Percentiles rank a stretch among this genome's conserved stretches.
phyloP scores from a whole-genome alignment of 1,140 invertebrate genomes.

The Drosophila ficusphila region DNA sequence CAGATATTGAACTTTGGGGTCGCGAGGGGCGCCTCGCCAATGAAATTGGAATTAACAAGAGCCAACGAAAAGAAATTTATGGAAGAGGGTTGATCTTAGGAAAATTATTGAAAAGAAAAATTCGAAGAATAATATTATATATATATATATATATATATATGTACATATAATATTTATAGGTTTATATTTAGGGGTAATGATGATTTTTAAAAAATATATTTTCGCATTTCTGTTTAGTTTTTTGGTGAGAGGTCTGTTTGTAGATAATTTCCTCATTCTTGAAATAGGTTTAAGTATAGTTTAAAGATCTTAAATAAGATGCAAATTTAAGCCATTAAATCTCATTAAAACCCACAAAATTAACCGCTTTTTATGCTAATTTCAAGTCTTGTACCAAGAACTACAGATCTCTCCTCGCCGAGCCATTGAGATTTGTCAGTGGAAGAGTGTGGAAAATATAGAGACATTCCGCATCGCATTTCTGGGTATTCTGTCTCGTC shows the following conservation, averaged over 20 bases:
- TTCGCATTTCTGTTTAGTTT: too few species aligned
- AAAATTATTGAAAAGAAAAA: neutral
- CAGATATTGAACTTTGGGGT: constrained; percentile 70
- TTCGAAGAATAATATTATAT: neutral
- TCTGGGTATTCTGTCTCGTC: constrained; percentile 20
- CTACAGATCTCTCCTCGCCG: constrained; percentile 12
- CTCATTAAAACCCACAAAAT: neutral
- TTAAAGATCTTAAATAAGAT: too few species aligned
- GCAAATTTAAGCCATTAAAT: too few species aligned
- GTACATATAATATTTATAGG: neutral
- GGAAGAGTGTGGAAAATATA: neutral
- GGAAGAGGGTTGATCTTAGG: constrained; percentile 10
- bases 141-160: too few species aligned
- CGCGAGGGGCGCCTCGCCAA: constrained; percentile 46
- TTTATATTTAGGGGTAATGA: neutral
- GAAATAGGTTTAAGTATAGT: too few species aligned
- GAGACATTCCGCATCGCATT: constrained; percentile 12
- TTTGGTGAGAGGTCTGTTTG: too few species aligned
- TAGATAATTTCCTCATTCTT: too few species aligned
- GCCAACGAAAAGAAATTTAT: constrained; percentile 24
- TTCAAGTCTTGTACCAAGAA: neutral
- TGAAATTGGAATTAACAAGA: constrained; percentile 76
- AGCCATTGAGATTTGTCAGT: constrained; percentile 3
- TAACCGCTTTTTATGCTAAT: neutral
- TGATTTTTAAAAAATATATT: too few species aligned